These are phyloP conservation scores for Thelaira solivaga DNA, from an alignment of 2,888 invertebrate species.

Conservation along the genomic window DNA sequence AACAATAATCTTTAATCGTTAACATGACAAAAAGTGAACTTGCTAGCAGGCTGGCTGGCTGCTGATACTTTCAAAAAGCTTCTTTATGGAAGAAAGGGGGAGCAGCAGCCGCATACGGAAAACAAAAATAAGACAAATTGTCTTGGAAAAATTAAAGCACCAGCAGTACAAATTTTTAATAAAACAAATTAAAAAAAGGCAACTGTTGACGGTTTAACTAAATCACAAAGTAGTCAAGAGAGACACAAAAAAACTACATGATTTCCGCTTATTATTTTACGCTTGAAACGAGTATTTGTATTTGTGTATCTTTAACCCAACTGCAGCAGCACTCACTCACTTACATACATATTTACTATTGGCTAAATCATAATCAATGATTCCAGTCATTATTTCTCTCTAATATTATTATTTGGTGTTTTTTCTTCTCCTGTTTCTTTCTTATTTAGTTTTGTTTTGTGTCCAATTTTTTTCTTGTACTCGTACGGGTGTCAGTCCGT, in stretches of 20 bases:
- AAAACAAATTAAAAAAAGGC: conserved; percentile 34
- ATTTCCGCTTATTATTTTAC: conserved; percentile 57
- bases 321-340: background rate
- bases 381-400: conserved; percentile 50
- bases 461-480: too few species aligned
- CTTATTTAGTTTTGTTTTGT: background rate
- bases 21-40: conserved; percentile 43
- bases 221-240: conserved; percentile 22
- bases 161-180: background rate
- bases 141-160: conserved; percentile 45
- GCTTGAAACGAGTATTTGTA: background rate
- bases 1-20: conserved; percentile 48
- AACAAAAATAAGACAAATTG: conserved; percentile 50
- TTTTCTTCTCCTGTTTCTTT: conserved; percentile 1
- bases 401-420: background rate
- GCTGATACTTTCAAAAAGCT: conserved; percentile 38
- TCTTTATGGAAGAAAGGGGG: background rate
- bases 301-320: background rate
- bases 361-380: conserved; percentile 60
- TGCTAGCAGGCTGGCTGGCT: conserved; percentile 15
- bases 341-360: too few species aligned
- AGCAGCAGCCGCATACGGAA: background rate
- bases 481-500: conserved; percentile 45
- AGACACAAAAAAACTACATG: conserved; percentile 40
- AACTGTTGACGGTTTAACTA: conserved; percentile 32